Evolutionary conservation across 1,140 invertebrate genomes (phyloP).

Genomic region (Cherax destructor): DNA sequence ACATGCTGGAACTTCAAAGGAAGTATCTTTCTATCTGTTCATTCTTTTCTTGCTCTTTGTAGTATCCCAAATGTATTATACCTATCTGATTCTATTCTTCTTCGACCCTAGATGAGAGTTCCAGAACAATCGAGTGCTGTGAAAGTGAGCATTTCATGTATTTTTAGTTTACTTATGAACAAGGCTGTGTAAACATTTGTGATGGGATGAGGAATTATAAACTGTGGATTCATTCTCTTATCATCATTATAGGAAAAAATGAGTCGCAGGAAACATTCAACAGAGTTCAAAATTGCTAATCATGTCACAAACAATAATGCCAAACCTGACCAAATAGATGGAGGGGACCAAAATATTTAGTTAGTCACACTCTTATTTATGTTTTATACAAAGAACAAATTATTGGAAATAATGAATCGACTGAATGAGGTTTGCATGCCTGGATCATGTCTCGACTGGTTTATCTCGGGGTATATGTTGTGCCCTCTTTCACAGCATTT

Average conservation of each 20-base stretch:
- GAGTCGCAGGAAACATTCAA: not conserved
- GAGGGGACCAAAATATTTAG: slow-evolving; percentile 50
- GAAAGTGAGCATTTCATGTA: slow-evolving; percentile 61
- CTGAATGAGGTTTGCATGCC: not conserved
- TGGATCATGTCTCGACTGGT: not conserved
- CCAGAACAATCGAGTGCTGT: slow-evolving; percentile 54
- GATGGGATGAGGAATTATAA: slow-evolving; percentile 22
- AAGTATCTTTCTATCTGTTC: slow-evolving; percentile 58
- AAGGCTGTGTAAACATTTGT: slow-evolving; percentile 33
- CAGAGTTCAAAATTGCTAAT: slow-evolving; percentile 17
- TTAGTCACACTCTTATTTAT: not conserved
- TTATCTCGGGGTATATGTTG: not conserved
- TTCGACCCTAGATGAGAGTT: slow-evolving; percentile 56
- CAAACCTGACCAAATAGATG: slow-evolving; percentile 30
- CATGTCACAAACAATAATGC: slow-evolving; percentile 3
- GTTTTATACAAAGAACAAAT: slow-evolving; percentile 18
- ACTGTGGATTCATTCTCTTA: slow-evolving; percentile 39
- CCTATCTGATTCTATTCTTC: slow-evolving; percentile 46
- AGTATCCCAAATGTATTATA: slow-evolving; percentile 64
- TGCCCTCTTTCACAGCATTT: slow-evolving; percentile 59
- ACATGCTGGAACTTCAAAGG: slow-evolving; percentile 47
- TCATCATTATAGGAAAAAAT: slow-evolving; percentile 34
- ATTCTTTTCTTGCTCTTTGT: slow-evolving; percentile 61
- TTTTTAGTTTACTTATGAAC: slow-evolving; percentile 25
- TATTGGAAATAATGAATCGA: not conserved